These are phyloP conservation scores for Sinotaia quadrata DNA, from an alignment of 2,888 invertebrate genomes.

Conservation along the genomic window DNA sequence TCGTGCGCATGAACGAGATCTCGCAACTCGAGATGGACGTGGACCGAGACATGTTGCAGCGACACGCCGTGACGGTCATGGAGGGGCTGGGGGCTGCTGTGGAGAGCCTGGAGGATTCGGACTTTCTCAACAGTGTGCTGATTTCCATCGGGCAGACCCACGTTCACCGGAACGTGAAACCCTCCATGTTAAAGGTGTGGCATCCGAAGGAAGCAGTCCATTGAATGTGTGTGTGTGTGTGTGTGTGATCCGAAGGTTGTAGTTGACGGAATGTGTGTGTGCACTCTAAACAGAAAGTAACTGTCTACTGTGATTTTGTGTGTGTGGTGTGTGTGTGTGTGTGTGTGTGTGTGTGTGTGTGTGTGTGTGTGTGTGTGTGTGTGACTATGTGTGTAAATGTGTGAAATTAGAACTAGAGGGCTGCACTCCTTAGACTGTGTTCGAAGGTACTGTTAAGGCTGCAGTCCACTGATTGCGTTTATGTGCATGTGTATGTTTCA, in stretches of 20 bases:
- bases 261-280: no score
- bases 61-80: conserved; percentile 66
- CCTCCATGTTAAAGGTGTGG: conserved; percentile 60
- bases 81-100: conserved; percentile 69
- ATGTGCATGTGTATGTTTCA: no score
- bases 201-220: no score
- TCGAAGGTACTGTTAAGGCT: no score
- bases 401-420: no score
- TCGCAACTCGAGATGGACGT: conserved; percentile 61
- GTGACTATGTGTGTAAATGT: no score
- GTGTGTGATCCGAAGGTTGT: no score
- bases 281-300: no score
- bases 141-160: conserved; percentile 68
- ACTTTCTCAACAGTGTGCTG: conserved; percentile 64
- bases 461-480: no score
- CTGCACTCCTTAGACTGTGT: no score
- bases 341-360: background rate
- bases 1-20: conserved; percentile 60
- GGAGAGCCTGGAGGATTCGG: conserved; percentile 66
- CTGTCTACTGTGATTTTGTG: background rate
- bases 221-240: no score
- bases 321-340: background rate
- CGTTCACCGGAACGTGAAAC: conserved; percentile 61
- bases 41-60: conserved; percentile 62
- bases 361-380: background rate